Evolutionary conservation across 2,797 vertebrate species (phyloP).

Genomic region (Coreius guichenoti): DNA sequence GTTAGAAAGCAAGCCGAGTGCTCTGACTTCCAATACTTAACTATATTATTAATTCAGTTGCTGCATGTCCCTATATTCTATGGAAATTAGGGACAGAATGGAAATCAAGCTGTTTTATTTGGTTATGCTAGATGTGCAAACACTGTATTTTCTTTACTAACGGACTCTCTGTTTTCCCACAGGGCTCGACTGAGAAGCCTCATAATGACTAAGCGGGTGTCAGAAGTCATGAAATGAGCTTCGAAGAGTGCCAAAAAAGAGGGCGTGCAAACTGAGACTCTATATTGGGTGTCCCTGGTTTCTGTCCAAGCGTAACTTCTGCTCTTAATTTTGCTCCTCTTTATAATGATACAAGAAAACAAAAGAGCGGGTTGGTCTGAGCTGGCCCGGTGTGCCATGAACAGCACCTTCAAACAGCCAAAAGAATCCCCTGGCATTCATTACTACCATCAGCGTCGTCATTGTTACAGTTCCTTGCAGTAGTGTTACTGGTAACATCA

Average conservation of each 20-base stretch:
- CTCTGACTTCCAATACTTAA: background rate
- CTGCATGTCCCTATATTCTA: background rate
- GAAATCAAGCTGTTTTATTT: background rate
- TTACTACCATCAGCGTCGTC: conserved; percentile 6
- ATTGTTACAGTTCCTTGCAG: background rate
- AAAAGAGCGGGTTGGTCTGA: conserved; percentile 22
- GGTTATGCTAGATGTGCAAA: background rate
- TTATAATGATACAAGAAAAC: conserved; percentile 35
- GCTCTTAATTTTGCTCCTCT: conserved; percentile 43
- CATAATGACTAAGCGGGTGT: conserved; percentile 85
- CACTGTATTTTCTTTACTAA: conserved; percentile 3
- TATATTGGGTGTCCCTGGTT: conserved; percentile 49
- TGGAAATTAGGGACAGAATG: background rate
- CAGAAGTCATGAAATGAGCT: conserved; percentile 55
- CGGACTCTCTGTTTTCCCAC: conserved; percentile 36
- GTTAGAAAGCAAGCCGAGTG: background rate
- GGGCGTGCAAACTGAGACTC: conserved; percentile 48
- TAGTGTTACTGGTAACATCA: conserved; percentile 21
- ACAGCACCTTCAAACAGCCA: conserved; percentile 47
- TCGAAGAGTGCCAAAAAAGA: conserved; percentile 47
- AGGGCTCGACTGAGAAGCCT: conserved; percentile 90
- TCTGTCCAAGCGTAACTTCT: conserved; percentile 40
- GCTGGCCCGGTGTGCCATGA: conserved; percentile 25
- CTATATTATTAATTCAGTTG: background rate
- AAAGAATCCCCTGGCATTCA: conserved; percentile 53